Percentiles rank a stretch among this genome's conserved stretches.
These are phyloP conservation scores for Luidia sarsii DNA, from an alignment of 53 echinoderm and acorn worm genomes.

Conservation along the genomic window DNA sequence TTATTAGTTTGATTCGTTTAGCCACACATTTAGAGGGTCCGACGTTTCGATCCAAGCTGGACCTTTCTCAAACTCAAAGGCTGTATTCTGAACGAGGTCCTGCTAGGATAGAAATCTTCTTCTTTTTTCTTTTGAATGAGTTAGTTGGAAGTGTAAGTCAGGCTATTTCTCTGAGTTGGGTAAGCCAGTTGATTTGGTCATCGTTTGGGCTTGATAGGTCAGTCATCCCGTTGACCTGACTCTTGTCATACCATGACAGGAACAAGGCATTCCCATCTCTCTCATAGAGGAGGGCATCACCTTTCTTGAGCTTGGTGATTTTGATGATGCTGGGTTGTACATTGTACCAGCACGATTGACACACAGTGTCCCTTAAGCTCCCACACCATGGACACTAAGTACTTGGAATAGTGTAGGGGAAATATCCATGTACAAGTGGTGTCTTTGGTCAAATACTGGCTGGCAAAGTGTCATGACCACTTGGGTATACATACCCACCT, in stretches of 20 bases:
- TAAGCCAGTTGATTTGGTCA: too few relatives aligned
- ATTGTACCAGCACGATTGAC: slow-evolving; percentile 2
- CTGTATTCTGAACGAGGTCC: too few relatives aligned
- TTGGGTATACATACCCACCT: slow-evolving; percentile 1
- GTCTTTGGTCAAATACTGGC: neutral
- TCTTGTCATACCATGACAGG: slow-evolving; percentile 2
- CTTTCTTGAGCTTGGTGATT: slow-evolving; percentile 14
- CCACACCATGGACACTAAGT: neutral
- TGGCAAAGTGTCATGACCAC: slow-evolving; percentile 1
- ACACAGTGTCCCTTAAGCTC: slow-evolving; percentile 40
- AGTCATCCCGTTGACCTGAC: neutral
- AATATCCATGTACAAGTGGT: slow-evolving; percentile 1
- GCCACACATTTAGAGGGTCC: too few relatives aligned
- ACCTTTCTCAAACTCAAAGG: too few relatives aligned
- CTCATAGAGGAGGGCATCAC: slow-evolving; percentile 8
- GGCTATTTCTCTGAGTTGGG: too few relatives aligned
- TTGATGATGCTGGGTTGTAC: slow-evolving; percentile 38
- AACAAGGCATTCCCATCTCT: neutral
- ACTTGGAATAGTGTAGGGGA: slow-evolving; percentile 18
- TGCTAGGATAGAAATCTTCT: too few relatives aligned
- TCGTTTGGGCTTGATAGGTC: too few relatives aligned
- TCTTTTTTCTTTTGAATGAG: too few relatives aligned
- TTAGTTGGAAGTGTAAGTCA: too few relatives aligned
- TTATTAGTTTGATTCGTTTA: too few relatives aligned
- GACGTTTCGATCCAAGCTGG: too few relatives aligned